Conservation (phyloP, 2,113 vertebrate genomes). For the Hydrolagus affinis region DNA sequence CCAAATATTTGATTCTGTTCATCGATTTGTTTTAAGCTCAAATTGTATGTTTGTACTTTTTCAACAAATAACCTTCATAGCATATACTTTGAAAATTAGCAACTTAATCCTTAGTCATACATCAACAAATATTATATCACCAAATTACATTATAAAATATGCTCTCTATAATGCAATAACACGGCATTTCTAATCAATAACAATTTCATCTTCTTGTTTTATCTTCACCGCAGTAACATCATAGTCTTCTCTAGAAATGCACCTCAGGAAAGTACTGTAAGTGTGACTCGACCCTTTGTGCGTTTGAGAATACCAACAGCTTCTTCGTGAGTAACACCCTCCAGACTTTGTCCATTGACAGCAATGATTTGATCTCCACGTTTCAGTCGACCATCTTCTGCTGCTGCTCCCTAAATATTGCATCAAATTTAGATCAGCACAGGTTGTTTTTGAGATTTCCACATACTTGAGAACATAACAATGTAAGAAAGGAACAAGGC, state of each 20-base stretch:
- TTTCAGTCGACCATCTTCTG: conserved; percentile 87
- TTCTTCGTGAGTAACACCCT: conserved; percentile 91
- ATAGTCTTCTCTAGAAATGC: background rate
- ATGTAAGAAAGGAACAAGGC: no score
- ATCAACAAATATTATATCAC: no score
- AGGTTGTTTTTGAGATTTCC: background rate
- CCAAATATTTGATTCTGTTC: background rate
- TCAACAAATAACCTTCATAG: background rate
- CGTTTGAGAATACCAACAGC: conserved; percentile 86
- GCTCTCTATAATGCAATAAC: background rate
- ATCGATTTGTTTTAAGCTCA: background rate
- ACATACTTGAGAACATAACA: no score
- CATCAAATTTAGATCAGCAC: background rate
- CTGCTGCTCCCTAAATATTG: conserved; percentile 73
- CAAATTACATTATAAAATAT: background rate
- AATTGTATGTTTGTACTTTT: background rate
- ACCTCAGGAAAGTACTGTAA: conserved; percentile 79
- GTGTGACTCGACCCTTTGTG: conserved; percentile 84
- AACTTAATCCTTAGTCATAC: background rate
- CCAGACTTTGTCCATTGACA: conserved; percentile 85
- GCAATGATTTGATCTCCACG: conserved; percentile 94
- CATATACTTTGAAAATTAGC: background rate
- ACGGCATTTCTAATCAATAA: background rate
- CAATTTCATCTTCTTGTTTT: background rate
- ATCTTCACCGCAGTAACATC: background rate